Evolutionary conservation across 2,888 invertebrate genomes (phyloP).

Genomic region (Endotricha flammealis): DNA sequence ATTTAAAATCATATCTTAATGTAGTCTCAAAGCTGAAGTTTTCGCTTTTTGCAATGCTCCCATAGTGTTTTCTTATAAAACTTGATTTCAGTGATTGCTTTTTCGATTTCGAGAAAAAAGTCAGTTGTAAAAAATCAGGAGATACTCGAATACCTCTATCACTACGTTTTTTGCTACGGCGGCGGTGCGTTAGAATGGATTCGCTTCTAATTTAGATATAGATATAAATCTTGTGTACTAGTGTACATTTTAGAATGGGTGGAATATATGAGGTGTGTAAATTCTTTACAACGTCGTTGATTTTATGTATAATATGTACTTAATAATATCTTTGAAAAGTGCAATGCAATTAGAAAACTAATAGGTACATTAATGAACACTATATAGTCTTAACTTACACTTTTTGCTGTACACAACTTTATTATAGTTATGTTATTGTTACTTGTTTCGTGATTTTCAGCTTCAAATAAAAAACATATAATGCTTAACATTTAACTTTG

Average conservation of each 20-base stretch:
- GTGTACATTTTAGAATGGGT: background rate
- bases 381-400: too few species aligned
- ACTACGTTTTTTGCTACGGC: slow-evolving; percentile 1
- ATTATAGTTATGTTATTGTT: too few species aligned
- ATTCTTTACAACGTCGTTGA: background rate
- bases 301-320: slow-evolving; percentile 6
- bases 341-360: slow-evolving; percentile 2
- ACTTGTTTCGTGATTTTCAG: too few species aligned
- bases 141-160: slow-evolving; percentile 7
- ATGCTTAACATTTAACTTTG: too few species aligned
- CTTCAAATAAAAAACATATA: too few species aligned
- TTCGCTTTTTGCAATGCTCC: slow-evolving; percentile 26
- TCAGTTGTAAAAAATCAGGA: slow-evolving; percentile 14
- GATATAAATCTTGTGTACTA: too few species aligned
- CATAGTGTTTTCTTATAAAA: slow-evolving; percentile 15
- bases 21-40: slow-evolving; percentile 44
- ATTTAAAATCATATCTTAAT: slow-evolving; percentile 69
- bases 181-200: slow-evolving; percentile 12
- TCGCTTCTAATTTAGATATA: background rate
- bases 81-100: background rate
- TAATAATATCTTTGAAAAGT: slow-evolving; percentile 2
- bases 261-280: background rate
- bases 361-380: background rate
- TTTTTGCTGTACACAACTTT: too few species aligned
- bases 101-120: slow-evolving; percentile 5